Evolutionary conservation across 2,113 vertebrate genomes (phyloP).

Genomic region (Brachyhypopomus occidentalis): DNA sequence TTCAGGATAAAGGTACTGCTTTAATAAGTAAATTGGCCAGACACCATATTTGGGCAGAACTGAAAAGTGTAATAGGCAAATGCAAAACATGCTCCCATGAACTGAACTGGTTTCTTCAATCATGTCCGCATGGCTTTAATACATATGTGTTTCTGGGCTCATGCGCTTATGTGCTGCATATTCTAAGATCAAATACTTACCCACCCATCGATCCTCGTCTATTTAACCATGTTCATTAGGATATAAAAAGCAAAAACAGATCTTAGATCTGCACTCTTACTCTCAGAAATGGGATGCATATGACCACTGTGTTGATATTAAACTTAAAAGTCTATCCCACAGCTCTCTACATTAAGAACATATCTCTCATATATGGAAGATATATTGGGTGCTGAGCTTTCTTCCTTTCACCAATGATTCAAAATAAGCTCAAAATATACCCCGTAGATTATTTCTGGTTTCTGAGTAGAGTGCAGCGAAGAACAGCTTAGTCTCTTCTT

Average conservation of each 20-base stretch:
- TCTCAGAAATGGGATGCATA: constrained; percentile 30
- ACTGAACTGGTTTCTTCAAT: constrained; percentile 1
- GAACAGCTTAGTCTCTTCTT: not conserved
- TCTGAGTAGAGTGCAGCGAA: not conserved
- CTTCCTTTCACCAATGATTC: constrained; percentile 27
- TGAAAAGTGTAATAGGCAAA: not conserved
- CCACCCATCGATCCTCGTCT: not conserved
- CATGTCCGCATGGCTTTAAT: constrained; percentile 13
- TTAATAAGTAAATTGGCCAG: too few relatives aligned
- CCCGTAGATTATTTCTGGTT: constrained; percentile 11
- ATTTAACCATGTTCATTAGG: constrained; percentile 27
- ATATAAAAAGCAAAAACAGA: constrained; percentile 20
- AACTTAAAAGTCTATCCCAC: constrained; percentile 33
- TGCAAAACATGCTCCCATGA: not conserved
- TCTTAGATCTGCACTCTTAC: constrained; percentile 22
- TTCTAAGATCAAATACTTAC: not conserved
- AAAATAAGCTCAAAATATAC: constrained; percentile 19
- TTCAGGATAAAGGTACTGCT: too few relatives aligned
- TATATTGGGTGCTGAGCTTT: constrained; percentile 33
- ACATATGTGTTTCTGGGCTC: not conserved
- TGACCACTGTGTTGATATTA: constrained; percentile 33
- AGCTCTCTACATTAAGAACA: constrained; percentile 25
- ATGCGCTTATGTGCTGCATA: not conserved
- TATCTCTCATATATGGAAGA: constrained; percentile 42
- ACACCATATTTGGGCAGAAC: not conserved